Evolutionary conservation across 2,113 vertebrate species (phyloP), one percentile per base, ranked within the genome.

Genomic region (Bos javanicus): DNA sequence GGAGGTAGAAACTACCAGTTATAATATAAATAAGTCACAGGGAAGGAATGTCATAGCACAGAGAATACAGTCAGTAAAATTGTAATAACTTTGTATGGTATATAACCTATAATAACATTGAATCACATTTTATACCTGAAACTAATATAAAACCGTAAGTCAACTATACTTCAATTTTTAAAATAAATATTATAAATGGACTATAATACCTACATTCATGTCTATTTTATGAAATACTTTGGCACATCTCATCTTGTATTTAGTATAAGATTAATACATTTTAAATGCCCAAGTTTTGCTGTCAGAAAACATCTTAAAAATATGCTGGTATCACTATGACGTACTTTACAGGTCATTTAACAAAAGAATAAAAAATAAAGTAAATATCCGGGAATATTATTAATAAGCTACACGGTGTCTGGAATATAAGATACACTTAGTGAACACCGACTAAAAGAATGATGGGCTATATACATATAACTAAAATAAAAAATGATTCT

Each of bases 341-440:
- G 13, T 90, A 36, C 48, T 80, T 71, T 28, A 46, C 56, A 96
- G 28, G 7, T 90, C 1, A 5, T 46, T 96, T 97, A 81, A 95
- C 46, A 96, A 97, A 97, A 97, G 23, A 90, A 87, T 8, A 43
- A 89, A 86, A 95, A 56, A 46, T 94, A 30, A 95, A 60, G 21
- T 94, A 30, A 96, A 8, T 67, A 84, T 50, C 67, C 25, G 57
- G 86, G 23, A 56, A 54, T 54, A 87, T 56, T 80, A 93, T 78
- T 91, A 91, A 56, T 85, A 50, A 90, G 76, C n/a, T 62, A 88
- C 3, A 71, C 4, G 54, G 28, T 95, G 43, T 26, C 48, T 64
- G 30, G 17, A 33, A 81, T 17, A 83, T 14, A 91, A n/a, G n/a
- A 74, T 5, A 85, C 2, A 87, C 23, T 82, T 43, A 93, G 23